These are phyloP conservation scores for Semaprochilodus insignis DNA, from an alignment of 2,797 vertebrate genomes.

Conservation along the genomic window DNA sequence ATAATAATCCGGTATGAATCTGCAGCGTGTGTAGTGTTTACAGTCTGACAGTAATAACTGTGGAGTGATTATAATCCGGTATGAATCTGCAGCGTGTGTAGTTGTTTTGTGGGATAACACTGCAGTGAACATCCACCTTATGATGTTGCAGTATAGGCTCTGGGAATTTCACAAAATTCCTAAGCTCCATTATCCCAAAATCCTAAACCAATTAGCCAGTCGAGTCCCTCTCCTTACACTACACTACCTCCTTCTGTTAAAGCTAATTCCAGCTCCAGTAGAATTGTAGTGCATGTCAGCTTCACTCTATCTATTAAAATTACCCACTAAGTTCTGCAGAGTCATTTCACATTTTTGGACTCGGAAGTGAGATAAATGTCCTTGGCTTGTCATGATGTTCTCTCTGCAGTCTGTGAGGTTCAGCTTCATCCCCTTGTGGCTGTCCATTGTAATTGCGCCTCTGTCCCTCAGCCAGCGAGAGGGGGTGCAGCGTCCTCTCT, in stretches of 20 bases:
- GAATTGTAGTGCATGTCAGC: neutral
- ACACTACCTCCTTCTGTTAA: neutral
- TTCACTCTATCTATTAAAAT: neutral
- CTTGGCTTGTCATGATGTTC: conserved; percentile 25
- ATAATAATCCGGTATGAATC: no score
- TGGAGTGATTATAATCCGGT: no score
- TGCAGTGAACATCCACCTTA: no score
- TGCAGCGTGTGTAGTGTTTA: no score
- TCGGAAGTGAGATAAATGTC: neutral
- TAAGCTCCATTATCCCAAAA: no score
- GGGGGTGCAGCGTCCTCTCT: neutral
- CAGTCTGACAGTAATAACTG: no score
- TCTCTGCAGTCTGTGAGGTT: conserved; percentile 2
- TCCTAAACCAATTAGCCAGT: neutral
- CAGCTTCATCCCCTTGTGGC: conserved; percentile 45
- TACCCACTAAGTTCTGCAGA: conserved; percentile 12
- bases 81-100: no score
- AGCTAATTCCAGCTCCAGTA: no score
- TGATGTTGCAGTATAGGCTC: no score
- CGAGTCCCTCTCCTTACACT: neutral
- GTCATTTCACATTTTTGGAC: neutral
- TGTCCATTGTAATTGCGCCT: neutral
- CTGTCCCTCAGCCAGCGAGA: neutral
- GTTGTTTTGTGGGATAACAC: no score
- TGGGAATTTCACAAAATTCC: no score